phyloP scores from a whole-genome alignment of 2,797 vertebrate genomes.

The Petrocephalus schoutedeni region DNA sequence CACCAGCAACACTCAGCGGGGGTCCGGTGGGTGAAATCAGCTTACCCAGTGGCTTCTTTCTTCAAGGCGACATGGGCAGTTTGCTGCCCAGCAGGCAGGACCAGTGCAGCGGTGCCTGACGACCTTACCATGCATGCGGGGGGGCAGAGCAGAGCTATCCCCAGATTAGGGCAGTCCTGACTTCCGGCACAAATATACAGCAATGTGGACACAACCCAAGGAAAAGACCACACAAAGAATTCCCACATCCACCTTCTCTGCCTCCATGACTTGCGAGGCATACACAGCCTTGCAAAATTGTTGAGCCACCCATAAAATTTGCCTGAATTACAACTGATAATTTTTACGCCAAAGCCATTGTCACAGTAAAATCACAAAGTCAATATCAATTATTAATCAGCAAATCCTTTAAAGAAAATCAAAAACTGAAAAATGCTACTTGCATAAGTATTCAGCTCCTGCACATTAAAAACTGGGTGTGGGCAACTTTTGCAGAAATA shows the following conservation, averaged over 20 bases:
- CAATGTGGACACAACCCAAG: neutral
- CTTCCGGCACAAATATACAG: neutral
- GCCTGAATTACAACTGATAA: neutral
- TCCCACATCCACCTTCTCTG: neutral
- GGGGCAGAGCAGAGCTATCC: neutral
- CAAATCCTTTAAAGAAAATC: neutral
- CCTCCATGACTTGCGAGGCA: neutral
- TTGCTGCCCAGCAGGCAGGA: slow-evolving; percentile 5
- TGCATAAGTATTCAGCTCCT: neutral
- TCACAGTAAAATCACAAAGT: neutral
- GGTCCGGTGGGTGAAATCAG: slow-evolving; percentile 1
- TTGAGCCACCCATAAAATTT: neutral
- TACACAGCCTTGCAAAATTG: neutral
- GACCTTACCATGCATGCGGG: neutral
- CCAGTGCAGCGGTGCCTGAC: neutral
- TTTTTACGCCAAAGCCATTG: neutral
- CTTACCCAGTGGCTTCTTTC: neutral
- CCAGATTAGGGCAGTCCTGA: neutral
- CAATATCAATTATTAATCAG: neutral
- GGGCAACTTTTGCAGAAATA: neutral
- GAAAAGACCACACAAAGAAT: neutral
- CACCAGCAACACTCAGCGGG: neutral
- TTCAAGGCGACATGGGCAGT: neutral
- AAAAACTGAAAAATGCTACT: neutral
- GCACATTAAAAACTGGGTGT: neutral